Conservation (phyloP, 2,113 vertebrate genomes). For the Neogobius melanostomus region DNA sequence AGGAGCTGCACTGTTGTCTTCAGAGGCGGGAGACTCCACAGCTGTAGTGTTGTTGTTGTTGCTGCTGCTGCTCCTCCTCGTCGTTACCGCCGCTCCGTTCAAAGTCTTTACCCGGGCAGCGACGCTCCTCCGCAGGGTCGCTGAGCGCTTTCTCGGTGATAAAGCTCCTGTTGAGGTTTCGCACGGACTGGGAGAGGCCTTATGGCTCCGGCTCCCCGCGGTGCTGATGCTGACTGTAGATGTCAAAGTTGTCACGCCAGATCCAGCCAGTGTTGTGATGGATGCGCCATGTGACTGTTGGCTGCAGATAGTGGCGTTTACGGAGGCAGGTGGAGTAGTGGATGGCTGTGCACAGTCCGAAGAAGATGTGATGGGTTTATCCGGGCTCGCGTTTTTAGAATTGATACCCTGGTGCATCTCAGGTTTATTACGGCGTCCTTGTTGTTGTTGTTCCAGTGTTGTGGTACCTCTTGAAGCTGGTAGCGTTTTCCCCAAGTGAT, state of each 20-base stretch:
- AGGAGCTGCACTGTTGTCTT: constrained; percentile 32
- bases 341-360: constrained; percentile 50
- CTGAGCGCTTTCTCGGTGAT: constrained; percentile 66
- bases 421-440: constrained; percentile 75
- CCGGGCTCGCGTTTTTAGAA: constrained; percentile 63
- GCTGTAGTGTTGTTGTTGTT: constrained; percentile 15
- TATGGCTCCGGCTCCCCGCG: constrained; percentile 54
- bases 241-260: constrained; percentile 72
- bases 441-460: constrained; percentile 79
- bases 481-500: constrained; percentile 77
- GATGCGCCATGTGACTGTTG: constrained; percentile 77
- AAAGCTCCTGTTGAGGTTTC: constrained; percentile 50
- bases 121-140: constrained; percentile 55
- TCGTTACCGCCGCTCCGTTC: constrained; percentile 72
- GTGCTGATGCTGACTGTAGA: constrained; percentile 64
- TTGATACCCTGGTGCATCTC: constrained; percentile 67
- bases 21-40: constrained; percentile 41
- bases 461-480: constrained; percentile 73
- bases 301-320: constrained; percentile 68
- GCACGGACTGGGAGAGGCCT: constrained; percentile 39
- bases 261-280: constrained; percentile 70
- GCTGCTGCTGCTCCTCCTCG: constrained; percentile 55
- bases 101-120: constrained; percentile 73
- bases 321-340: constrained; percentile 60
- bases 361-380: constrained; percentile 59